Evolutionary conservation across 2,888 invertebrate genomes (phyloP).

Genomic region (Xestia c-nigrum): DNA sequence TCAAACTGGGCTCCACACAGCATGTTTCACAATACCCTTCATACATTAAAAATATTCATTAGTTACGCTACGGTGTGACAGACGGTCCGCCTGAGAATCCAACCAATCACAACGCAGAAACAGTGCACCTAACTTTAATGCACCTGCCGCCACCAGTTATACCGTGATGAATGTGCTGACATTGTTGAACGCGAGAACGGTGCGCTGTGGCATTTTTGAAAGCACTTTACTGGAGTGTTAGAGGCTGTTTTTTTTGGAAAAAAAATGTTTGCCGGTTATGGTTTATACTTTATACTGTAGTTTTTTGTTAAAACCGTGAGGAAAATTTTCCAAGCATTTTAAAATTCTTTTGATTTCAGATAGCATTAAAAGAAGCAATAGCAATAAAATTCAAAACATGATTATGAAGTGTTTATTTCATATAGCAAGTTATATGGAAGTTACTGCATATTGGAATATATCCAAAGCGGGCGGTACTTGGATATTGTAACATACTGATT

Average conservation of each 20-base stretch:
- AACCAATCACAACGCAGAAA: conserved; percentile 39
- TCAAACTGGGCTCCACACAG: conserved; percentile 5
- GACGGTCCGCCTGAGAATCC: conserved; percentile 15
- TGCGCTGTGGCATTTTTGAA: not conserved
- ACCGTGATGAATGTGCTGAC: conserved; percentile 19
- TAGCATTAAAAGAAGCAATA: not conserved
- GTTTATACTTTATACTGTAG: not conserved
- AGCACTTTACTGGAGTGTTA: conserved; percentile 7
- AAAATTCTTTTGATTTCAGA: not conserved
- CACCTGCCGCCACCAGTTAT: conserved; percentile 14
- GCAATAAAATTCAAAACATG: not conserved
- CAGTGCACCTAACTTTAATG: conserved; percentile 46
- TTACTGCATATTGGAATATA: not conserved
- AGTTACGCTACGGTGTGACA: conserved; percentile 42
- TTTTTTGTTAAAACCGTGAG: not conserved
- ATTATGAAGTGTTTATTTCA: not conserved
- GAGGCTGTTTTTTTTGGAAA: not conserved
- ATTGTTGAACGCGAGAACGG: not conserved
- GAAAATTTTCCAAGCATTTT: not conserved
- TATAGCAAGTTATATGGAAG: not conserved
- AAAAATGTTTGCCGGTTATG: not conserved
- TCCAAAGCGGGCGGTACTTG: not conserved
- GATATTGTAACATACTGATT: not conserved
- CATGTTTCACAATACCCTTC: conserved; percentile 19
- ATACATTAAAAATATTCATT: conserved; percentile 5